Conservation (phyloP, 2,888 invertebrate species). For the Aethes cnicana region DNA sequence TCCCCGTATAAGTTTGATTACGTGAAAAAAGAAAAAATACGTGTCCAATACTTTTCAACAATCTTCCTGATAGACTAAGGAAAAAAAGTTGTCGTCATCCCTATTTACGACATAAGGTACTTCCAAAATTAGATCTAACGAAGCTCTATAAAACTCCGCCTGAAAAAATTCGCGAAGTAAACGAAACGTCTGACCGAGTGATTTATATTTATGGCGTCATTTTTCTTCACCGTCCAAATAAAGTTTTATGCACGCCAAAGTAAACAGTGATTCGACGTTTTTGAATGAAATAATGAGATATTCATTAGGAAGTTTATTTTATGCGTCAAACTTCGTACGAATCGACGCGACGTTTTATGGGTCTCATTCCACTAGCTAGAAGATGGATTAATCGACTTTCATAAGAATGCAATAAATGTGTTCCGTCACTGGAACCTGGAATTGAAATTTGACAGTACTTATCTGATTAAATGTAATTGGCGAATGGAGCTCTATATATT, state of each 20-base stretch:
- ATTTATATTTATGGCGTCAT: conserved; percentile 17
- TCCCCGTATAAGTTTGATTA: too few species aligned
- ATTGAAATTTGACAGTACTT: too few species aligned
- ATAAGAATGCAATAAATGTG: not conserved
- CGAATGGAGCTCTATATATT: too few species aligned
- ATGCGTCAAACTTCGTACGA: not conserved
- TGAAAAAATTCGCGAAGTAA: conserved; percentile 14
- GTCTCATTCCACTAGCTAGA: not conserved
- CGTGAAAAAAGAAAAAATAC: too few species aligned
- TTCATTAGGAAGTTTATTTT: conserved; percentile 1
- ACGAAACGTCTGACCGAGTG: conserved; percentile 10
- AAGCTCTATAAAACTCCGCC: conserved; percentile 15
- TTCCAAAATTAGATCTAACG: too few species aligned
- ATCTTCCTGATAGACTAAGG: too few species aligned
- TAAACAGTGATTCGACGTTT: conserved; percentile 8
- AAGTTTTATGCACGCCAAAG: conserved; percentile 16
- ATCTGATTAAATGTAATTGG: too few species aligned
- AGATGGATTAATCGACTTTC: not conserved
- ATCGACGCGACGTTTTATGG: not conserved
- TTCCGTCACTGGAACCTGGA: not conserved
- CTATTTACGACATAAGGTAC: too few species aligned
- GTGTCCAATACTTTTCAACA: too few species aligned
- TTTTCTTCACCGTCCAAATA: conserved; percentile 3
- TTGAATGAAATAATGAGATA: conserved; percentile 4
- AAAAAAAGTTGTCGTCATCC: too few species aligned